Evolutionary conservation across 1,140 invertebrate genomes (phyloP).

Genomic region (Littorina saxatilis): DNA sequence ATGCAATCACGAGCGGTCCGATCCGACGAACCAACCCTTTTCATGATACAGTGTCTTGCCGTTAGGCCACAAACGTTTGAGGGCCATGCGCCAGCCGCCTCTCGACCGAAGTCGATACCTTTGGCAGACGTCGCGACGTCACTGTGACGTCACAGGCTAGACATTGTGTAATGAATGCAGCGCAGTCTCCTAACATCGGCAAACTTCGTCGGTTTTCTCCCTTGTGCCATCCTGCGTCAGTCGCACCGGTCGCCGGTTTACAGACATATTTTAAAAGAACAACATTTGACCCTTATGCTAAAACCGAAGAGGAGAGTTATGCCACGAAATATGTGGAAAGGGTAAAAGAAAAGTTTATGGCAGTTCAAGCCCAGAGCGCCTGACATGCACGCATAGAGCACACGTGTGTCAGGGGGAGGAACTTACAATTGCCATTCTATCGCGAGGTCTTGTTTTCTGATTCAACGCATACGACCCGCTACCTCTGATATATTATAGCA

Average conservation of each 20-base stretch:
- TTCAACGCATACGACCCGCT: too few species aligned
- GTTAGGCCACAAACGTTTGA: not conserved
- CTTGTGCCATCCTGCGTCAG: not conserved
- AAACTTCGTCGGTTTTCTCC: slow-evolving; percentile 7
- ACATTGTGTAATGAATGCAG: slow-evolving; percentile 43
- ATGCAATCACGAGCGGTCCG: not conserved
- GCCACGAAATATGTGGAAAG: not conserved
- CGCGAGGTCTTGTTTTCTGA: not conserved
- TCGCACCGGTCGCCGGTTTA: too few species aligned
- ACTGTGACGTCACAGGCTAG: slow-evolving; percentile 55
- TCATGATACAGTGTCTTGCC: not conserved
- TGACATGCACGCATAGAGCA: not conserved
- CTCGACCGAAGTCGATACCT: slow-evolving; percentile 36
- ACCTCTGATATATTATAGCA: too few species aligned
- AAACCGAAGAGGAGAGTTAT: not conserved
- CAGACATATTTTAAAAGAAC: not conserved
- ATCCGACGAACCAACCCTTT: not conserved
- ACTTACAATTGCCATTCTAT: slow-evolving; percentile 8
- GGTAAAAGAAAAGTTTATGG: not conserved
- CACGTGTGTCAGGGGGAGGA: slow-evolving; percentile 19
- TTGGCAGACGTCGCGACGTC: slow-evolving; percentile 56
- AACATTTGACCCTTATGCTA: not conserved
- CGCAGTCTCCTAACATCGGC: slow-evolving; percentile 26
- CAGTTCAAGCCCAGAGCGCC: not conserved
- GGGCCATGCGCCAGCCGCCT: not conserved